These are phyloP conservation scores for Petrocephalus sullivani DNA, from an alignment of 2,797 vertebrate species.

Conservation along the genomic window DNA sequence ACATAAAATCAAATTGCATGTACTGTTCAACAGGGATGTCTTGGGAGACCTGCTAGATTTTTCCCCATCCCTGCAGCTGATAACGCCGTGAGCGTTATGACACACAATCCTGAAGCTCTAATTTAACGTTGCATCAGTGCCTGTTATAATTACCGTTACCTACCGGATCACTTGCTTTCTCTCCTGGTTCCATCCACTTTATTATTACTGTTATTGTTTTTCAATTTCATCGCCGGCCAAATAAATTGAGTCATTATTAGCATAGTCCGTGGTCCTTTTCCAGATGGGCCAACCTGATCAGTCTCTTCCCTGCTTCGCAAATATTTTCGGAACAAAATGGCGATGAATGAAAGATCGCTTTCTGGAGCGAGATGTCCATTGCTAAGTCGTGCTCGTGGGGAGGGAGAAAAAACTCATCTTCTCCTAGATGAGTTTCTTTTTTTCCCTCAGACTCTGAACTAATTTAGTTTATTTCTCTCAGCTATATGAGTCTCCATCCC, in stretches of 20 bases:
- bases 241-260: not conserved
- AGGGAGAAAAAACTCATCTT: slow-evolving; percentile 37
- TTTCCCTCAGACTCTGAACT: slow-evolving; percentile 10
- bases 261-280: too few species aligned
- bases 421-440: not conserved
- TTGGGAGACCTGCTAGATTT: not conserved
- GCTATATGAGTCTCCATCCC: not conserved
- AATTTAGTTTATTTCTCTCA: slow-evolving; percentile 4
- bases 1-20: not conserved
- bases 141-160: not conserved
- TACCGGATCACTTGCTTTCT: not conserved
- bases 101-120: not conserved
- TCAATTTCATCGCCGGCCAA: not conserved
- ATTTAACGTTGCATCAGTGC: not conserved
- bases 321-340: slow-evolving; percentile 21
- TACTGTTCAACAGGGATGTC: not conserved
- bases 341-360: slow-evolving; percentile 63
- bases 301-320: not conserved
- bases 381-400: slow-evolving; percentile 39
- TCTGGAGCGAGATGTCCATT: slow-evolving; percentile 49
- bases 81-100: not conserved
- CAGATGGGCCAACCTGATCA: not conserved
- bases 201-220: not conserved
- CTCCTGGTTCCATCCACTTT: not conserved
- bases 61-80: not conserved